A percentile compares a stretch with the other conserved stretches of the same genome.
These are phyloP conservation scores for Monopis laevigella DNA, from an alignment of 2,888 invertebrate species.

Conservation along the genomic window DNA sequence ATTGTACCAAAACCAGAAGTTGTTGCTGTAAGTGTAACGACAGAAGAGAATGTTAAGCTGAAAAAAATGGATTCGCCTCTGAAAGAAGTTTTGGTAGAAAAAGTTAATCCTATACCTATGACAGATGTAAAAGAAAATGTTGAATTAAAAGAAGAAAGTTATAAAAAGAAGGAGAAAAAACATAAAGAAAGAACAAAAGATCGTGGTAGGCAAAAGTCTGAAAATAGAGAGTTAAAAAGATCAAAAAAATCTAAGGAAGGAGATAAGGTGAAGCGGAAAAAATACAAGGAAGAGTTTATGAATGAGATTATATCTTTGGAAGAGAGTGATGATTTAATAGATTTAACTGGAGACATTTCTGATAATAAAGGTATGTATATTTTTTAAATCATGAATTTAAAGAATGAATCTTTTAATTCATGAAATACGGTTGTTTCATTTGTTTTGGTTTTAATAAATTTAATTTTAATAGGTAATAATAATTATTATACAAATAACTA, in stretches of 20 bases:
- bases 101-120: too few species aligned
- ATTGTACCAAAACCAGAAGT: background rate
- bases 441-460: too few species aligned
- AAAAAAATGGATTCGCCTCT: constrained; percentile 17
- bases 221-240: constrained; percentile 31
- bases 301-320: constrained; percentile 52
- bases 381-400: too few species aligned
- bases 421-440: too few species aligned
- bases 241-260: constrained; percentile 16
- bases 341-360: constrained; percentile 63
- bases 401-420: too few species aligned
- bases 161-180: constrained; percentile 16
- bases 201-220: constrained; percentile 26
- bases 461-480: too few species aligned
- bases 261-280: constrained; percentile 21
- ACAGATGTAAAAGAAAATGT: too few species aligned
- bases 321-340: constrained; percentile 66
- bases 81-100: too few species aligned
- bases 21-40: background rate
- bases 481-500: too few species aligned
- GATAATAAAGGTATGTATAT: constrained; percentile 49
- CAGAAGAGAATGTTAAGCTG: background rate
- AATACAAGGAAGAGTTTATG: constrained; percentile 33
- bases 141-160: too few species aligned
- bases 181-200: constrained; percentile 18